These are phyloP conservation scores for Nephrotoma flavescens DNA, from an alignment of 2,888 invertebrate genomes.

Conservation along the genomic window DNA sequence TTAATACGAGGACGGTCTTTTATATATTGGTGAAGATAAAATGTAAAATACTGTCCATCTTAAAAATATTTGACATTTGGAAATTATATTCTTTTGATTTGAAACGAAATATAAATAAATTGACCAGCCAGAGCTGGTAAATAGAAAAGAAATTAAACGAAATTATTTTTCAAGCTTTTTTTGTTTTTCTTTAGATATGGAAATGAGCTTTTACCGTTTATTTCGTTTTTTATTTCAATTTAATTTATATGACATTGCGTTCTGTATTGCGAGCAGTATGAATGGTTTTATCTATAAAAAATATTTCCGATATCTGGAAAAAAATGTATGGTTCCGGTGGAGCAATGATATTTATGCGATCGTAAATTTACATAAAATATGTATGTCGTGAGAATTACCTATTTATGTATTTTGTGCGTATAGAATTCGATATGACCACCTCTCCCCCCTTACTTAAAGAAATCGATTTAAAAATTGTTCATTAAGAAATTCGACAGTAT, in stretches of 20 bases:
- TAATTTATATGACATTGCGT: not conserved
- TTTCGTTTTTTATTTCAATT: not conserved
- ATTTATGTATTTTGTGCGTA: not conserved
- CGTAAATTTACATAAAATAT: not conserved
- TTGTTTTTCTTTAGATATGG: not conserved
- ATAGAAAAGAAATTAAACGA: not conserved
- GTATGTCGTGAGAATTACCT: not conserved
- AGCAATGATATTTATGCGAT: not conserved
- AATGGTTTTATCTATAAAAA: too few species aligned
- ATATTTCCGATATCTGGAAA: not conserved
- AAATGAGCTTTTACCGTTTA: not conserved
- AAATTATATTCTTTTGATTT: not conserved
- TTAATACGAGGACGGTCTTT: not conserved
- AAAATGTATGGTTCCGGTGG: not conserved
- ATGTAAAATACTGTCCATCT: too few species aligned
- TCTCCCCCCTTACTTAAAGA: too few species aligned
- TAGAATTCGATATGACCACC: not conserved
- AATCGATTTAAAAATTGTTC: too few species aligned
- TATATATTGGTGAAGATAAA: too few species aligned
- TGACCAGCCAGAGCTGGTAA: not conserved
- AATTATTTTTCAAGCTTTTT: too few species aligned
- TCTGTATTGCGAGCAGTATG: not conserved
- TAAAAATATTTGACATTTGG: not conserved
- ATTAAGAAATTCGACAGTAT: not conserved
- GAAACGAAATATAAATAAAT: not conserved